phyloP scores from a whole-genome alignment of 2,888 invertebrate species.

The Meteorus cinctellus region DNA sequence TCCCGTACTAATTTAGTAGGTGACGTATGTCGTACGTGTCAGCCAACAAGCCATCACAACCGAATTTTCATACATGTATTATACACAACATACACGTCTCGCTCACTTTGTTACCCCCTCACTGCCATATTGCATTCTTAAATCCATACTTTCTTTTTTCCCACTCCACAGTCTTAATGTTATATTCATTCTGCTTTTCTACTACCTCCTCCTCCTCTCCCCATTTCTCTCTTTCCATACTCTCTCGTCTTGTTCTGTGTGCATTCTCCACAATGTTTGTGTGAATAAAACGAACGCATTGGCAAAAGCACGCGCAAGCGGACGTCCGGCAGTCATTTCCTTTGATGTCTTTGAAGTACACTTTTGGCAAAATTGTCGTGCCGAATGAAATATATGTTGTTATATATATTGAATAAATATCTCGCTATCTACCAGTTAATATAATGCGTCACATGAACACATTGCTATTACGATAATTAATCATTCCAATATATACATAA shows the following conservation, averaged over 20 bases:
- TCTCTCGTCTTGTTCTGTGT: neutral
- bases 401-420: constrained; percentile 9
- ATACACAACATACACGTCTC: constrained; percentile 21
- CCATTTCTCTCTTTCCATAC: neutral
- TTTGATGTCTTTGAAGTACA: constrained; percentile 65
- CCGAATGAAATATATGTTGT: constrained; percentile 69
- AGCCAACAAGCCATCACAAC: constrained; percentile 61
- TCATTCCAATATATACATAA: neutral
- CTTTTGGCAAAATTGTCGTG: constrained; percentile 58
- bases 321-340: constrained; percentile 65
- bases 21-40: constrained; percentile 71
- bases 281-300: neutral
- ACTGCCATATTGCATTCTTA: too few relatives aligned
- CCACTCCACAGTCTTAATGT: too few relatives aligned
- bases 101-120: neutral
- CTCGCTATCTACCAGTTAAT: neutral
- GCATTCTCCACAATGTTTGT: neutral
- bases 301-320: constrained; percentile 54
- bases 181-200: too few relatives aligned
- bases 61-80: constrained; percentile 49
- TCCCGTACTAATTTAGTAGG: constrained; percentile 69
- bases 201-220: neutral
- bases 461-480: neutral
- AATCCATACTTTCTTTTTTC: too few relatives aligned
- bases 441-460: neutral